Conservation (phyloP, 2,888 invertebrate species). For the Agrochola lychnidis region DNA sequence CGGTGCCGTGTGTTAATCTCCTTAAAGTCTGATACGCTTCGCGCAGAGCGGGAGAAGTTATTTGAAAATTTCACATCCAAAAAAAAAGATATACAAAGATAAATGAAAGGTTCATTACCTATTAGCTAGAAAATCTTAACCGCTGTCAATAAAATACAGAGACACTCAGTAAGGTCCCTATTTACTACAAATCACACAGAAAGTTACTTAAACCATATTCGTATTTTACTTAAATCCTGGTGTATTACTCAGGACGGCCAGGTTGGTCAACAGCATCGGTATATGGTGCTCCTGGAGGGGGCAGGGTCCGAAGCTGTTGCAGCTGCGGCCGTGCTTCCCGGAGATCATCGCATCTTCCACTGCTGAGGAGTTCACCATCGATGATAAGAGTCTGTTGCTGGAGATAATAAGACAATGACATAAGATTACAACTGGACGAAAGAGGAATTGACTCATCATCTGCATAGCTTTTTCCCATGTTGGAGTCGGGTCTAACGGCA, state of each 20-base stretch:
- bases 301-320: constrained; percentile 84
- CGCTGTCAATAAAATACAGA: neutral
- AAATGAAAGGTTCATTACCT: neutral
- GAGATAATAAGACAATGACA: constrained; percentile 33
- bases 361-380: constrained; percentile 86
- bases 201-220: neutral
- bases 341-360: constrained; percentile 87
- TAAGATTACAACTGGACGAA: neutral
- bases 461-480: no score
- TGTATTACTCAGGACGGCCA: constrained; percentile 65
- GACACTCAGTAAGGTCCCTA: neutral
- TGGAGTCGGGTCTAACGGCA: no score
- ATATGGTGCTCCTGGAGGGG: constrained; percentile 76
- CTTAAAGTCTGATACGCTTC: no score
- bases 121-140: neutral
- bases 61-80: no score
- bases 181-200: neutral
- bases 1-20: no score
- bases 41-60: no score
- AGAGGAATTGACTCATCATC: no score
- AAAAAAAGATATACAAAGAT: no score
- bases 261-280: constrained; percentile 72
- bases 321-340: constrained; percentile 84
- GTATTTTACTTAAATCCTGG: constrained; percentile 37
- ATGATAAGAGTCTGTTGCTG: constrained; percentile 87